Percentiles rank a stretch among this genome's conserved stretches.
Evolutionary conservation across 2,888 invertebrate genomes (phyloP).

Genomic region (Trichogramma dendrolimi): DNA sequence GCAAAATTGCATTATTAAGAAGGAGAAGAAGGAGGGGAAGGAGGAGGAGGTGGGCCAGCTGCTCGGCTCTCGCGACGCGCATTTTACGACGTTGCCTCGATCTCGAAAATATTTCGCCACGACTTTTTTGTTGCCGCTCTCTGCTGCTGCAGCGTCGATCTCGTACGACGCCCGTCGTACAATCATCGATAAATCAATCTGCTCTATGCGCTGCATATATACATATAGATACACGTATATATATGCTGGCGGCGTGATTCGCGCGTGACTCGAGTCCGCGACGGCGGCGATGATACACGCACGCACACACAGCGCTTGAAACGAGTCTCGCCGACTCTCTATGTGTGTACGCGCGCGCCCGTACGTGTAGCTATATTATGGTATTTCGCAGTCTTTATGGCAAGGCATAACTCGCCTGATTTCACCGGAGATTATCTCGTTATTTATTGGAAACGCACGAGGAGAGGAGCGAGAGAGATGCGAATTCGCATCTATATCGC

Average conservation of each 20-base stretch:
- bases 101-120: no score
- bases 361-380: constrained; percentile 28
- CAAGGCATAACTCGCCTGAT: constrained; percentile 48
- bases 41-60: no score
- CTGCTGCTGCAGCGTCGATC: no score
- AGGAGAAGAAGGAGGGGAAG: no score
- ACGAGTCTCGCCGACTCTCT: constrained; percentile 9
- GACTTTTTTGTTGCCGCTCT: no score
- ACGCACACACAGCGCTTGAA: constrained; percentile 1
- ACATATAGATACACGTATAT: neutral
- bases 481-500: no score
- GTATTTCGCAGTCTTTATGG: constrained; percentile 45
- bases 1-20: no score
- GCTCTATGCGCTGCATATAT: constrained; percentile 21
- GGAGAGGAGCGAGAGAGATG: neutral
- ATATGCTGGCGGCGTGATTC: constrained; percentile 4
- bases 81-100: no score
- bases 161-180: constrained; percentile 18
- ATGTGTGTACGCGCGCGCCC: constrained; percentile 26
- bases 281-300: neutral
- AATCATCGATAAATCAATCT: constrained; percentile 47
- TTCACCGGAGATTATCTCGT: constrained; percentile 50
- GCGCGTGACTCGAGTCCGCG: no score
- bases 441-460: constrained; percentile 47
- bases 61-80: no score